phyloP scores from a whole-genome alignment of 2,797 vertebrate species.

The Dermochelys coriacea region DNA sequence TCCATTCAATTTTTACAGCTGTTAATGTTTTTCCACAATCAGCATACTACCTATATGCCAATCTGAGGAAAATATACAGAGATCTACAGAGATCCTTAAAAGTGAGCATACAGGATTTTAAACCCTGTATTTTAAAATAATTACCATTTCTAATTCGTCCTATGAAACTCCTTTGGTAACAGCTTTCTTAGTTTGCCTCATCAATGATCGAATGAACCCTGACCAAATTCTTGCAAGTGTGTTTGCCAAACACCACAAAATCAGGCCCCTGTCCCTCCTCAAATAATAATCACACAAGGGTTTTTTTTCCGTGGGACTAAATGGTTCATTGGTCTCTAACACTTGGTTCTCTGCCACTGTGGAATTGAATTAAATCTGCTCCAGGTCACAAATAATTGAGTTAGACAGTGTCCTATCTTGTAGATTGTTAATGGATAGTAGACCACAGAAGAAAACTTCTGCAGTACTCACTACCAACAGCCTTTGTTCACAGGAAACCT shows the following conservation, averaged over 20 bases:
- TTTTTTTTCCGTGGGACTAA: slow-evolving; percentile 65
- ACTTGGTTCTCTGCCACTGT: slow-evolving; percentile 68
- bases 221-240: slow-evolving; percentile 38
- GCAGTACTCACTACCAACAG: neutral
- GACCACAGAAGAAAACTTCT: slow-evolving; percentile 46
- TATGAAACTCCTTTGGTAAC: neutral
- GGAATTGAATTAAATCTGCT: slow-evolving; percentile 71
- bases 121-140: neutral
- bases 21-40: slow-evolving; percentile 11
- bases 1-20: slow-evolving; percentile 28
- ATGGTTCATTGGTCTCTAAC: slow-evolving; percentile 53
- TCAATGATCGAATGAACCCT: slow-evolving; percentile 44
- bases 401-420: slow-evolving; percentile 48
- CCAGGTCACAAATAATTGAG: slow-evolving; percentile 73
- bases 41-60: neutral
- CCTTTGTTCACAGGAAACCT: slow-evolving; percentile 16
- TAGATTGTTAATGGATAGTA: slow-evolving; percentile 61
- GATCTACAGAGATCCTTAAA: neutral
- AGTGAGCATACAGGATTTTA: neutral
- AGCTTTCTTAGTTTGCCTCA: slow-evolving; percentile 2
- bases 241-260: slow-evolving; percentile 49
- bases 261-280: slow-evolving; percentile 24
- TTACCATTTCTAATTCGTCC: slow-evolving; percentile 41
- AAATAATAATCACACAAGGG: slow-evolving; percentile 39
- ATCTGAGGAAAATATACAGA: neutral